Base-by-base conservation (phyloP, 2,888 invertebrate genomes). In the Dermolepida albohirtum region DNA sequence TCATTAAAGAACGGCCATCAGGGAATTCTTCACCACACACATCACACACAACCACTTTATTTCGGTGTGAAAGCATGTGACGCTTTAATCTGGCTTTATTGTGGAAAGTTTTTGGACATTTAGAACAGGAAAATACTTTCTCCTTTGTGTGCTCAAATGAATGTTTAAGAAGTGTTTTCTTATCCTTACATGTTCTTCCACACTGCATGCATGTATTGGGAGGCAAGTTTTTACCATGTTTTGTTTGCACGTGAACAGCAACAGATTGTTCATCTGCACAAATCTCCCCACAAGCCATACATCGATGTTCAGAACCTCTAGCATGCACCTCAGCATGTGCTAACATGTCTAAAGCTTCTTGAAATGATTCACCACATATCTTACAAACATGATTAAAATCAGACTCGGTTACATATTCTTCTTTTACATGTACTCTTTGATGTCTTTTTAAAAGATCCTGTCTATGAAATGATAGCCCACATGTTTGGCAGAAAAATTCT, bases 241-340 rank as follows among this genome's bases (percentile, higher is more conserved):
- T 85, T 29, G 85, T 84, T 62, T 86, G 84, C 7, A 91, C 86
- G 78, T 91, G 91, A 10, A 87, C 87, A 14, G 89, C 89, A 0
- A 90, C 87, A 29, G 87, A 85, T 41, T 86, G 85, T 72, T 89
- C 89, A 72, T 90, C 89, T 29, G 85, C 83, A 73, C 89, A 89
- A 29, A 87, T 84, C 74, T 89, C 89, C 0, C 90, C 90, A 73
- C 90, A 90, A 49, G 89, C 82, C 79, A 90, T 86, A 77, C 90
- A 90, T 64, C 90, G 83, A 70, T 85, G 85, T 11, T 86, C 86
- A 54, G 86, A 83, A 67, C 84, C 87, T 76, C 90, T 84, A 47
- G 92, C 90, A 81, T 94, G 93, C 5, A 90, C 85, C 84, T 93
- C 93, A 0, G 92, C 92, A 82, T 93, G 93, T 16, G 93, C 92